Evolutionary conservation across 35 echinoderm and acorn worm species (phyloP).

Genomic region (Diadema setosum): DNA sequence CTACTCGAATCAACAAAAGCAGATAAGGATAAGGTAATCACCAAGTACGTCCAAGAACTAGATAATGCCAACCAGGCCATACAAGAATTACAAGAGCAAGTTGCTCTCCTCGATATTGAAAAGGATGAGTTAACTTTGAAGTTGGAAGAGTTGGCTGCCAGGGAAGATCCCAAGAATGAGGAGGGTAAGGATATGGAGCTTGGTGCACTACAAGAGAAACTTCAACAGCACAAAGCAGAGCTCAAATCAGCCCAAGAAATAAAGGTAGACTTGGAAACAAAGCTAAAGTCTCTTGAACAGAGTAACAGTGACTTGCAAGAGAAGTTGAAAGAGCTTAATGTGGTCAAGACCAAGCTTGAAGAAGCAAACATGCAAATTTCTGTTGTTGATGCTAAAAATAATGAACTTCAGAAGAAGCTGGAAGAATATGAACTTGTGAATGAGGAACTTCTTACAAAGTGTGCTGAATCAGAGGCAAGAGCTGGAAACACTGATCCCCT

Average conservation of each 20-base stretch:
- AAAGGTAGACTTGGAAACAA: not conserved
- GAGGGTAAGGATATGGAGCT: conserved; percentile 8
- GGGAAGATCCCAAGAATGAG: not conserved
- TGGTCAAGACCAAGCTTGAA: not conserved
- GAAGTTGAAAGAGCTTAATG: not conserved
- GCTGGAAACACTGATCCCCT: not conserved
- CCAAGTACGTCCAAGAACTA: not conserved
- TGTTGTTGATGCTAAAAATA: not conserved
- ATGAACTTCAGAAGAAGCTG: conserved; percentile 6
- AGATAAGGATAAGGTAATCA: not conserved
- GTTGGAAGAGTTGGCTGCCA: not conserved
- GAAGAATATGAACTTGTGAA: not conserved
- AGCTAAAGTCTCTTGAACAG: not conserved
- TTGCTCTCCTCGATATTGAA: conserved; percentile 57
- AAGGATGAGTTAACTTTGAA: not conserved
- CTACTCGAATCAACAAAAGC: not conserved
- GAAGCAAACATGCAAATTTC: not conserved
- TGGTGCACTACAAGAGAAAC: no score
- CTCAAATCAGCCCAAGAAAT: not conserved
- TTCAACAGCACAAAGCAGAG: no score
- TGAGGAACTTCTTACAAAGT: not conserved
- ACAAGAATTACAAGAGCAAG: conserved; percentile 26
- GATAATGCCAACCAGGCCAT: conserved; percentile 16
- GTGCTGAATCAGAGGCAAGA: not conserved
- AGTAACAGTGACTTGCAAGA: not conserved